A percentile compares a stretch with the other conserved stretches of the same genome.
Conservation (phyloP, 2,113 vertebrate genomes). For the Cepphus grylle region DNA sequence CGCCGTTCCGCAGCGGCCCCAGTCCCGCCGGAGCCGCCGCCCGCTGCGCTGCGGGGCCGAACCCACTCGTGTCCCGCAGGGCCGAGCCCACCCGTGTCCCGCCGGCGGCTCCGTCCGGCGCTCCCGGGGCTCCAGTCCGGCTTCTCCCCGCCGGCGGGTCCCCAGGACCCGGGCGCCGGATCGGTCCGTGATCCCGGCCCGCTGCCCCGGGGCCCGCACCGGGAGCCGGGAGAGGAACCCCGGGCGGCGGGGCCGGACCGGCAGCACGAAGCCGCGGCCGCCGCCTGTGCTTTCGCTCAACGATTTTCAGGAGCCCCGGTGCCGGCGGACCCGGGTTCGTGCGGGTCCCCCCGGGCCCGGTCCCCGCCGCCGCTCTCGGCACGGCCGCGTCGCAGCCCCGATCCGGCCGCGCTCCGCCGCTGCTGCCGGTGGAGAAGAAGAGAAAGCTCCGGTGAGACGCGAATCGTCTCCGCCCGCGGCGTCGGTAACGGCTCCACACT, state of each 20-base stretch:
- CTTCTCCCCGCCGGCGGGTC: neutral
- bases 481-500: neutral
- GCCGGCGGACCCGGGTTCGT: no score
- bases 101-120: neutral
- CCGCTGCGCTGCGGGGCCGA: neutral
- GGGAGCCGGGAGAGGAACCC: neutral
- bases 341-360: no score
- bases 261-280: neutral
- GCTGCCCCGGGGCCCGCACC: neutral
- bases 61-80: no score
- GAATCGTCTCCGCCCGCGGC: neutral
- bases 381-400: neutral
- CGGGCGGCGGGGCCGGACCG: neutral
- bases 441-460: neutral
- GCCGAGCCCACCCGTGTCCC: no score
- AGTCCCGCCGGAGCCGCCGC: neutral
- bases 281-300: neutral
- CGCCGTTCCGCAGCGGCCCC: neutral
- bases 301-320: no score
- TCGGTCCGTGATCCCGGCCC: neutral
- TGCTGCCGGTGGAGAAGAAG: neutral
- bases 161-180: neutral
- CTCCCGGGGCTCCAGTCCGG: neutral
- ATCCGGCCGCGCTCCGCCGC: neutral
- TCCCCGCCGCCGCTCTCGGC: no score